Evolutionary conservation across 2,888 invertebrate genomes (phyloP).

Genomic region (Campaea margaritaria): DNA sequence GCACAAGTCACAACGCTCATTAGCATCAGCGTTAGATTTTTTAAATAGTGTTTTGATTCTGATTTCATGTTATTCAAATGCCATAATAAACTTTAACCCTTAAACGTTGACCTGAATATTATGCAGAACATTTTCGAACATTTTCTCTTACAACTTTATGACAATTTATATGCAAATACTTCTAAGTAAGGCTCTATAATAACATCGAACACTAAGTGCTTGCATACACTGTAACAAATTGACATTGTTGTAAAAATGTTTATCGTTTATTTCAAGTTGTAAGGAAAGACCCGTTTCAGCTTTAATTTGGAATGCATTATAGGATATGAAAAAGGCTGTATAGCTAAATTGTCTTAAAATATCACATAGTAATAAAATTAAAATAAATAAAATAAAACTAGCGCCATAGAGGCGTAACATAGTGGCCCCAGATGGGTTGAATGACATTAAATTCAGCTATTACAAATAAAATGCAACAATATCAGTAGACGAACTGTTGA

Average conservation of each 20-base stretch:
- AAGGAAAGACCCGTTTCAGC: constrained; percentile 48
- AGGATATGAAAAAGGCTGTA: constrained; percentile 28
- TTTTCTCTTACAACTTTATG: constrained; percentile 1
- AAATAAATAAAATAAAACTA: constrained; percentile 28
- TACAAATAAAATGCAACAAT: background rate
- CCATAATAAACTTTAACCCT: too few species aligned
- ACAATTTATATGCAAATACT: constrained; percentile 7
- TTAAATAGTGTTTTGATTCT: too few species aligned
- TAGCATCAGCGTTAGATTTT: too few species aligned
- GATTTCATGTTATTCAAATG: too few species aligned
- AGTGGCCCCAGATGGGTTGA: constrained; percentile 5
- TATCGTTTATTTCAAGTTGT: constrained; percentile 12
- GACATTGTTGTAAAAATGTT: constrained; percentile 55
- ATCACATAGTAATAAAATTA: constrained; percentile 24
- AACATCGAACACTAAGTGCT: constrained; percentile 30
- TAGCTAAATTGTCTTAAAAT: constrained; percentile 24
- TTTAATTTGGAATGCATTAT: constrained; percentile 61
- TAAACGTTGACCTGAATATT: too few species aligned
- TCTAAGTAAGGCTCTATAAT: constrained; percentile 24
- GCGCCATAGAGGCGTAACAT: constrained; percentile 27
- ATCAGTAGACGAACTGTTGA: background rate
- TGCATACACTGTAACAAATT: constrained; percentile 49
- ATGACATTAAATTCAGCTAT: too few species aligned
- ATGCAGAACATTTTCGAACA: too few species aligned
- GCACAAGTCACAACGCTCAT: too few species aligned